phyloP scores from a whole-genome alignment of 2,888 invertebrate genomes.

The Noctua comes region DNA sequence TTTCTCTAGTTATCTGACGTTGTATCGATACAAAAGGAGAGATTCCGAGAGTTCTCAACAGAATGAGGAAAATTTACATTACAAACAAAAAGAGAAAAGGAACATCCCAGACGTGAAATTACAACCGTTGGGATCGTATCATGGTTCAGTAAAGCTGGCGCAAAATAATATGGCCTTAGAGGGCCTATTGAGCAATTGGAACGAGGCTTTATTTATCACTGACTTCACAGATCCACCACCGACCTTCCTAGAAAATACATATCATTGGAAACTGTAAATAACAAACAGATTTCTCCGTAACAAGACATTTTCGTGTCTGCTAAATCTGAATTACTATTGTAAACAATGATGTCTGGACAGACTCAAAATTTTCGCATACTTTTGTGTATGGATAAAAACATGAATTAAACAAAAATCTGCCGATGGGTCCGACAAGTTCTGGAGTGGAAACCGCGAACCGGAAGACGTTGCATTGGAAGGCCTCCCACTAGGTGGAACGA shows the following conservation, averaged over 20 bases:
- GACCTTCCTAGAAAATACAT: constrained; percentile 65
- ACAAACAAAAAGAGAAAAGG: constrained; percentile 81
- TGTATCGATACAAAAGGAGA: constrained; percentile 80
- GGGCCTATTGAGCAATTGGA: constrained; percentile 68
- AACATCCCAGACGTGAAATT: constrained; percentile 81
- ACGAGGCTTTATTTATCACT: constrained; percentile 76
- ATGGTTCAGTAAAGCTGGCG: constrained; percentile 69
- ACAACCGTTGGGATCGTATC: constrained; percentile 75
- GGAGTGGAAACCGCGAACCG: no score
- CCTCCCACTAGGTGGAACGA: no score
- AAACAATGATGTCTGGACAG: constrained; percentile 30
- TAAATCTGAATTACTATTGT: constrained; percentile 4
- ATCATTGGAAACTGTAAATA: constrained; percentile 53
- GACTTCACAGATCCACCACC: constrained; percentile 68
- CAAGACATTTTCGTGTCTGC: constrained; percentile 3
- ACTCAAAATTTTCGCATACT: constrained; percentile 27
- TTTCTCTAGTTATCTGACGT: constrained; percentile 81
- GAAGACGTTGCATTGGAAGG: no score
- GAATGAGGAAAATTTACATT: constrained; percentile 83
- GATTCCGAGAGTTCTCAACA: constrained; percentile 77
- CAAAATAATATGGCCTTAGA: constrained; percentile 76
- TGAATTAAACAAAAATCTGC: not conserved
- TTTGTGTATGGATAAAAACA: not conserved
- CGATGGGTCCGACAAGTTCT: no score
- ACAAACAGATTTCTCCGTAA: constrained; percentile 28